Base-by-base conservation (phyloP, 64 coral and sea anemone genomes). In the Actinia equina region DNA sequence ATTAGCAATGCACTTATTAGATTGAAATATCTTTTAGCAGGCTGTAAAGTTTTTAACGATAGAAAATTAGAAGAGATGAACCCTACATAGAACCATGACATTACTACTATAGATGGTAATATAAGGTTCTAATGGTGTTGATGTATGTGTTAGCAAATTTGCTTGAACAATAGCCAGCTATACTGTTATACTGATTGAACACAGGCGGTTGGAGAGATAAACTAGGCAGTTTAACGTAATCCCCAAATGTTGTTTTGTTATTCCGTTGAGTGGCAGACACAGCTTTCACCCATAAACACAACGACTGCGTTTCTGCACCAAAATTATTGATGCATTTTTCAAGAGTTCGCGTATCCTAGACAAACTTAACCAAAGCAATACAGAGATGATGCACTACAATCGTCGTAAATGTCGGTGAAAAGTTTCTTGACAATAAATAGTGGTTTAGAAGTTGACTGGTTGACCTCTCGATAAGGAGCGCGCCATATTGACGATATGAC, bases 11-110 rank as follows among this genome's bases (percentile, higher is more conserved):
- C 12, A 13, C 18, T 74, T 74, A 74, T 74, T 74, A 74, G 15
- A 81, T 52, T 81, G 78, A 81, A 25, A 52, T 1, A 81, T 81
- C 78, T 81, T 81, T 81, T 81, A 81, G 78, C 78, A 52, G 78
- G 42, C 49, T 81, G 43, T 22, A 52, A 81, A 52, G 17, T 81
- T 52, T 81, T 56, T 11, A 74, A 74, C n/a, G 69, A 74, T 74
- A 74, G 69, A 74, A 74, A 30, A 74, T 74, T 74, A 74, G n/a
- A n/a, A n/a, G 11, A 26, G 69, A 14, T 74, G 69, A 74, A 74
- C 69, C 41, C 25, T 74, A 74, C 78, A 44, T 5, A 52, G 43
- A 49, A 81, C 17, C 43, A 44, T 52, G 17, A 81, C 51, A 52
- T 44, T 20, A 52, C 43, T 18, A 49, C n/a, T n/a, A n/a, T 10